Evolutionary conservation across 2,888 invertebrate genomes (phyloP).

Genomic region (Drosophila neoperkinsi): DNA sequence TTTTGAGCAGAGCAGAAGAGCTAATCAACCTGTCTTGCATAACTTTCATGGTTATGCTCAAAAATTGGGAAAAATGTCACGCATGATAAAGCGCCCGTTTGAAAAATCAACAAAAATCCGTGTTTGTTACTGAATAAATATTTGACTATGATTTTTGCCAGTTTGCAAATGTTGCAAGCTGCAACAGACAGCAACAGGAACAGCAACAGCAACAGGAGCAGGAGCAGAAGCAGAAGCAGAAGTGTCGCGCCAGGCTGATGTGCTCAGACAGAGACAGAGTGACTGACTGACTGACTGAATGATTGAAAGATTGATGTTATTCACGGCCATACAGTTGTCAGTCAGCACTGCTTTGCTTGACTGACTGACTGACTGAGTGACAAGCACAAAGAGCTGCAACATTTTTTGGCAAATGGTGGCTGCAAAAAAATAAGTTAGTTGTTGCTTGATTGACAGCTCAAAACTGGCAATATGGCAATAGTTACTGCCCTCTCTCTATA

Average conservation of each 20-base stretch:
- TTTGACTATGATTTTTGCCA: constrained; percentile 44
- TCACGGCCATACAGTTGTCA: constrained; percentile 36
- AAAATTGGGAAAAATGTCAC: constrained; percentile 44
- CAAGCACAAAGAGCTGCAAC: constrained; percentile 28
- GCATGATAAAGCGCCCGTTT: constrained; percentile 22
- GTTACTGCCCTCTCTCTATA: neutral
- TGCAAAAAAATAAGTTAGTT: constrained; percentile 52
- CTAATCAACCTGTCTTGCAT: constrained; percentile 1
- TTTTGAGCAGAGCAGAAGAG: neutral
- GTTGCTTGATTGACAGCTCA: constrained; percentile 25
- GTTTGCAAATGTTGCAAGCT: constrained; percentile 15
- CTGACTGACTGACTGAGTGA: constrained; percentile 40
- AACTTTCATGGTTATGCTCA: constrained; percentile 1
- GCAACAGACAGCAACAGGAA: constrained; percentile 20
- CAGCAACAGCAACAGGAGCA: constrained; percentile 24
- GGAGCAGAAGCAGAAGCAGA: constrained; percentile 38
- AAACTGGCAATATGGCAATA: neutral
- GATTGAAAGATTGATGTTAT: constrained; percentile 27
- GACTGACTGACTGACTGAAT: constrained; percentile 23
- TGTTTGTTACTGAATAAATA: constrained; percentile 63
- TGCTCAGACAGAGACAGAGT: constrained; percentile 4
- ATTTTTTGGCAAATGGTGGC: constrained; percentile 38
- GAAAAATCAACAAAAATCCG: constrained; percentile 32
- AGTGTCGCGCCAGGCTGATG: constrained; percentile 36
- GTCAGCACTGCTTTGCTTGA: constrained; percentile 22